Conservation (phyloP, 1,140 invertebrate genomes). For the Drosophila nigrodunni region DNA sequence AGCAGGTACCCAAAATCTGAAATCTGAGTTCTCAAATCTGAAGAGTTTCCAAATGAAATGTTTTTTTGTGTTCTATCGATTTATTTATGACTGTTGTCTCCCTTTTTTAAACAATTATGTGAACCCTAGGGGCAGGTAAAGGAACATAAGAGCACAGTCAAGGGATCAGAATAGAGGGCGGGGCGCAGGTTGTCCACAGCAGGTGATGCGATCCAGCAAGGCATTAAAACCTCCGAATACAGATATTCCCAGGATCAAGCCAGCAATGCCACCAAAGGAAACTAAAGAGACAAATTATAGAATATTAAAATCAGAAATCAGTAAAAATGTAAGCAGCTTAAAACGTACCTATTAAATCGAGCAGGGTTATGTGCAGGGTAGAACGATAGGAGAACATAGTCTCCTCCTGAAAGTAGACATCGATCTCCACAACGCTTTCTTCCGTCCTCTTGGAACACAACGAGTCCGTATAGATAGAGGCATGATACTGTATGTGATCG, state of each 20-base stretch:
- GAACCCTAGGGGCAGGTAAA: slow-evolving; percentile 39
- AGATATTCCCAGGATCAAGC: slow-evolving; percentile 68
- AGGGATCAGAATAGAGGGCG: slow-evolving; percentile 18
- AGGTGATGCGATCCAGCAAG: slow-evolving; percentile 54
- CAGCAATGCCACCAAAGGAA: slow-evolving; percentile 73
- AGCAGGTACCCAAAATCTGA: slow-evolving; percentile 52
- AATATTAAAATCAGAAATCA: not conserved
- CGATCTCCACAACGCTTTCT: slow-evolving; percentile 47
- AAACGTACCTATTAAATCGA: slow-evolving; percentile 68
- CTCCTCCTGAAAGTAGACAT: slow-evolving; percentile 72
- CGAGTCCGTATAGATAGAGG: slow-evolving; percentile 62
- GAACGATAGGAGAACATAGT: slow-evolving; percentile 73
- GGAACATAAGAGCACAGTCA: slow-evolving; percentile 34
- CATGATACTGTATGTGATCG: slow-evolving; percentile 66
- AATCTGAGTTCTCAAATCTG: slow-evolving; percentile 17
- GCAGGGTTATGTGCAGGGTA: slow-evolving; percentile 62
- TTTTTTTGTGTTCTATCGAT: slow-evolving; percentile 7
- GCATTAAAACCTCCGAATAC: slow-evolving; percentile 59
- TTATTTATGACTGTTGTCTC: slow-evolving; percentile 38
- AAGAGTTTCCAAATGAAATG: slow-evolving; percentile 17
- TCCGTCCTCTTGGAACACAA: not conserved
- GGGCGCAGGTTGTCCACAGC: slow-evolving; percentile 40
- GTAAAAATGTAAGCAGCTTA: not conserved
- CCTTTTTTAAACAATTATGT: not conserved
- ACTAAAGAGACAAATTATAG: slow-evolving; percentile 30